Conservation (phyloP, 2,113 vertebrate species). For the Erinaceus europaeus region DNA sequence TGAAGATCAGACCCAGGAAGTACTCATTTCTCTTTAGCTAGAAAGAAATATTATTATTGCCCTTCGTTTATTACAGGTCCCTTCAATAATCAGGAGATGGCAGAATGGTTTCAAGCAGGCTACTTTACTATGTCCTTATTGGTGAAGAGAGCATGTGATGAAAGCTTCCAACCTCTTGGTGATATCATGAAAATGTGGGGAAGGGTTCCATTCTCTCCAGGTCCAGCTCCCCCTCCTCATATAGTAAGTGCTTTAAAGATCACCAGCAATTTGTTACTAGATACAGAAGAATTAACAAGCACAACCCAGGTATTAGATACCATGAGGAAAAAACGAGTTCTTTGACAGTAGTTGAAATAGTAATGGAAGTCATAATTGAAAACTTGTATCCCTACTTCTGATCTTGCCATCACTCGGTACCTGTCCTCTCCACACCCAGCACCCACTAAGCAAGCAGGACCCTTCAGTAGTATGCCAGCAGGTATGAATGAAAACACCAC, state of each 20-base stretch:
- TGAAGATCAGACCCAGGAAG: neutral
- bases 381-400: neutral
- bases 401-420: too few relatives aligned
- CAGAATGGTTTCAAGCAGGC: slow-evolving; percentile 98
- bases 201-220: slow-evolving; percentile 93
- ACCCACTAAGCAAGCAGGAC: too few relatives aligned
- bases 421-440: too few relatives aligned
- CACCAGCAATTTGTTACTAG: neutral
- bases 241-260: slow-evolving; percentile 83
- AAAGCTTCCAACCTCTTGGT: slow-evolving; percentile 94
- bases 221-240: slow-evolving; percentile 91
- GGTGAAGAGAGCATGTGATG: slow-evolving; percentile 98
- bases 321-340: neutral
- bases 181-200: slow-evolving; percentile 99
- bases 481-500: too few relatives aligned
- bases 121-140: slow-evolving; percentile 97
- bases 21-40: neutral
- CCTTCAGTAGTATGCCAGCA: too few relatives aligned
- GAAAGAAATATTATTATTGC: slow-evolving; percentile 36
- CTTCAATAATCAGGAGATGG: slow-evolving; percentile 97
- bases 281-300: neutral
- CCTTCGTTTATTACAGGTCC: slow-evolving; percentile 85
- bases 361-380: neutral
- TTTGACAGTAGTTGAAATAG: neutral
- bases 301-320: neutral